Evolutionary conservation across 2,888 invertebrate species (phyloP), one percentile per base, ranked within the genome.

Genomic region (Thereva unica): DNA sequence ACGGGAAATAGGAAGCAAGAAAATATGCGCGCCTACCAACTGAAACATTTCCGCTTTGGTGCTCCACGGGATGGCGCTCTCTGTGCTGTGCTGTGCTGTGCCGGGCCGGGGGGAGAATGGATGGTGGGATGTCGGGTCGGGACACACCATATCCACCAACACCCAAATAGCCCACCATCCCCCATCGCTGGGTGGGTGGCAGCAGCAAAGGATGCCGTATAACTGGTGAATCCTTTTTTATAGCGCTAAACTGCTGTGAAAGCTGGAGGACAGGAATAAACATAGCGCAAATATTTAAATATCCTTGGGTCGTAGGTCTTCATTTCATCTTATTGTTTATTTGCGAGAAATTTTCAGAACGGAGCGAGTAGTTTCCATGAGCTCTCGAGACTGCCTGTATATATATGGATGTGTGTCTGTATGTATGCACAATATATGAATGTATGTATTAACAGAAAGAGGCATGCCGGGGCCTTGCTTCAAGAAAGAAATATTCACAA

Each of bases 41-140:
- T 49, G 50, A 49, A 40, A 61, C 49, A 61, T 61, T 49, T 61
- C 61, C 61, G 40, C 50, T 61, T 41, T 61, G 38, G 23, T 23
- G 23, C 23, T 23, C 23, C 23, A 23, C 23, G 40, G 34, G 50
- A 50, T 61, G 37, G 23, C 23, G 23, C 23, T 23, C n/a, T n/a
- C 23, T 23, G 23, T 23, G 1, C 5, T 34, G 41, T 61, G 38
- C 10, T 38, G 12, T n/a, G n/a, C n/a, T n/a, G 23, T 40, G 10
- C 8, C n/a, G n/a, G n/a, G n/a, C n/a, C n/a, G n/a, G 38, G 49
- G 40, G 49, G 23, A 7, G 40, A 61, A 4, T 38, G 55, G 40
- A 37, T 54, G 23, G 10, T 8, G 12, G 6, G 23, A 6, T 40
- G 4, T 38, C n/a, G 23, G 12, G 35, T 23, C 8, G 44, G 44